Conservation (phyloP, 37 sponge, comb jelly and placozoan genomes). For the Hexactinellida sp. region DNA sequence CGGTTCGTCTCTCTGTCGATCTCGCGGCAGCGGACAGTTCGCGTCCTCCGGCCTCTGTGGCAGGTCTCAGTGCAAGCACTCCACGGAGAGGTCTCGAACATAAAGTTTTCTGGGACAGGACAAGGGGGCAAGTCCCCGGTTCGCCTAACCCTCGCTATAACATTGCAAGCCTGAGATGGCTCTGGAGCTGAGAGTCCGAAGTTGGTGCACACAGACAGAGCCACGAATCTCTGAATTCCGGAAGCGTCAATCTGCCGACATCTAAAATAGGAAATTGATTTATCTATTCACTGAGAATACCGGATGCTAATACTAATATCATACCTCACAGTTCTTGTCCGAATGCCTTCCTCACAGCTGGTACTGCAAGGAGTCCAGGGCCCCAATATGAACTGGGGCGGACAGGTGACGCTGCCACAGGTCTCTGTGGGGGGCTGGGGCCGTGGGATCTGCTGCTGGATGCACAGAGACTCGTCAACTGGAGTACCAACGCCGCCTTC, state of each 20-base stretch:
- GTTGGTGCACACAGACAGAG: background rate
- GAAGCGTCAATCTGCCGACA: background rate
- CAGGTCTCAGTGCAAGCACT: background rate
- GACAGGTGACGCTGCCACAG: background rate
- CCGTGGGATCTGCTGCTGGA: background rate
- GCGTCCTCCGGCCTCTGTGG: background rate
- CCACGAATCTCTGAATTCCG: background rate
- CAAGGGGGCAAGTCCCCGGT: background rate
- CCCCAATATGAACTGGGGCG: background rate
- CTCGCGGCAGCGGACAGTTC: background rate
- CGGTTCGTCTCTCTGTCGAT: background rate
- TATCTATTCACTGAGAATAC: background rate
- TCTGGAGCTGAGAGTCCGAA: background rate
- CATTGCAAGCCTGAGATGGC: background rate
- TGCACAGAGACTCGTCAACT: background rate
- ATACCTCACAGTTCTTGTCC: constrained; percentile 8
- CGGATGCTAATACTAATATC: no score
- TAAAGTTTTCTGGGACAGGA: background rate
- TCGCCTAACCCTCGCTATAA: background rate
- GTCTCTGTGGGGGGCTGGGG: background rate
- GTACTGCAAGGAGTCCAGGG: background rate
- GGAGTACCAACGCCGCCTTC: background rate
- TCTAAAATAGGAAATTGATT: background rate
- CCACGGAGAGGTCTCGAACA: background rate
- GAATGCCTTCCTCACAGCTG: background rate